These are phyloP conservation scores for Todiramphus saurophagus DNA, from an alignment of 2,113 vertebrate species.

Conservation along the genomic window DNA sequence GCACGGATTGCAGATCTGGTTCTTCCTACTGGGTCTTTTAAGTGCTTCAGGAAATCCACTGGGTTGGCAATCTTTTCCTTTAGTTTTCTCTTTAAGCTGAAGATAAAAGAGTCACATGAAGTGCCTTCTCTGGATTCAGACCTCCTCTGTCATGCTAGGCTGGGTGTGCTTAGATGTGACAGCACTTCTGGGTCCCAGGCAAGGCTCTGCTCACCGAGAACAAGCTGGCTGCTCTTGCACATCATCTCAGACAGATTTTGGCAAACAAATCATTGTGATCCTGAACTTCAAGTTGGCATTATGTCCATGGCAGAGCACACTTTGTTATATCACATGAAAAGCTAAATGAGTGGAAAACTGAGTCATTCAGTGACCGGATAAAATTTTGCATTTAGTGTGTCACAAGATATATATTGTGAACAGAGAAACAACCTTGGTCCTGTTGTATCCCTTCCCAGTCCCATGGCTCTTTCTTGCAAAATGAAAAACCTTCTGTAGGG, in stretches of 20 bases:
- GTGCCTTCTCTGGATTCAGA: neutral
- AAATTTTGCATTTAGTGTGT: neutral
- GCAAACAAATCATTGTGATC: neutral
- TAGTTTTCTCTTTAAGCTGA: slow-evolving; percentile 12
- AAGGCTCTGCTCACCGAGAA: neutral
- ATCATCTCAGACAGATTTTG: neutral
- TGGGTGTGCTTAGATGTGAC: neutral
- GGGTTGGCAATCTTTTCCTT: neutral
- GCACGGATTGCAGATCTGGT: slow-evolving; percentile 24
- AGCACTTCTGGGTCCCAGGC: neutral
- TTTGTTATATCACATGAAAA: neutral
- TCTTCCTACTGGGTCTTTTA: slow-evolving; percentile 36
- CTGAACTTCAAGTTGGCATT: neutral
- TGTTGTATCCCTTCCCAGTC: neutral
- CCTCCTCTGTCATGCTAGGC: neutral
- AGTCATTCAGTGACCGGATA: neutral
- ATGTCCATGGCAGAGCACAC: neutral
- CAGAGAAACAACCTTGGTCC: neutral
- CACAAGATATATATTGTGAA: neutral
- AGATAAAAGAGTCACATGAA: neutral
- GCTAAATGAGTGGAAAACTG: neutral
- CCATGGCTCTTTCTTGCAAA: neutral
- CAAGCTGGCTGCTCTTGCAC: neutral
- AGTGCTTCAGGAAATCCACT: slow-evolving; percentile 34
- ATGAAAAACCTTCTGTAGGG: neutral